These are phyloP conservation scores for Orthonychiurus folsomi DNA, from an alignment of 2,888 invertebrate genomes.

Conservation along the genomic window DNA sequence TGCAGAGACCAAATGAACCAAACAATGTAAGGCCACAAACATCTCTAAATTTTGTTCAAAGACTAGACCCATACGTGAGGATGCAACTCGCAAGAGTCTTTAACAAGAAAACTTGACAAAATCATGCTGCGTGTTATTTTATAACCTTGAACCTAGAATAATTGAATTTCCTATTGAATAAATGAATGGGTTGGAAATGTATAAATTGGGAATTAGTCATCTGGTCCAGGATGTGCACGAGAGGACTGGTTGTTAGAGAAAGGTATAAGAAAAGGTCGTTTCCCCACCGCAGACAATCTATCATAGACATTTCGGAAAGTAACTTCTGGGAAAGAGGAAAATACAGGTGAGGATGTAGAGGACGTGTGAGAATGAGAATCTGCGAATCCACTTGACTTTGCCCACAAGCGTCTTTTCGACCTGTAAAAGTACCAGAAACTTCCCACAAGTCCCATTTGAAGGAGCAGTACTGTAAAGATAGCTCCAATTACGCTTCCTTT, in stretches of 20 bases:
- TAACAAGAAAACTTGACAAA: too few species aligned
- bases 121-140: too few species aligned
- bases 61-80: too few species aligned
- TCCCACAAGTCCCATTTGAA: conserved; percentile 42
- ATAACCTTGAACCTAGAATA: too few species aligned
- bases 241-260: conserved; percentile 37
- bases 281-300: conserved; percentile 41
- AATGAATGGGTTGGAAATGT: too few species aligned
- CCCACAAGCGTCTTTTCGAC: conserved; percentile 42
- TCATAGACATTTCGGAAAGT: conserved; percentile 43
- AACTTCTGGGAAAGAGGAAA: conserved; percentile 42
- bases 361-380: conserved; percentile 24
- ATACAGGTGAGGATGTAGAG: conserved; percentile 26
- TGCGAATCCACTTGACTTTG: conserved; percentile 34
- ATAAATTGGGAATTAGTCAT: conserved; percentile 5
- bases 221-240: conserved; percentile 7
- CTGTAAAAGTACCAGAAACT: conserved; percentile 44
- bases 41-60: too few species aligned
- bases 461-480: conserved; percentile 42
- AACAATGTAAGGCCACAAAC: too few species aligned
- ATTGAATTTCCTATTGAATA: too few species aligned
- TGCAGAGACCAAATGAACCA: too few species aligned
- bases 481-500: conserved; percentile 43
- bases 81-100: too few species aligned
- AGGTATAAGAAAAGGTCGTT: conserved; percentile 40